Evolutionary conservation across 2,888 invertebrate genomes (phyloP).

Genomic region (Folsomia candida): DNA sequence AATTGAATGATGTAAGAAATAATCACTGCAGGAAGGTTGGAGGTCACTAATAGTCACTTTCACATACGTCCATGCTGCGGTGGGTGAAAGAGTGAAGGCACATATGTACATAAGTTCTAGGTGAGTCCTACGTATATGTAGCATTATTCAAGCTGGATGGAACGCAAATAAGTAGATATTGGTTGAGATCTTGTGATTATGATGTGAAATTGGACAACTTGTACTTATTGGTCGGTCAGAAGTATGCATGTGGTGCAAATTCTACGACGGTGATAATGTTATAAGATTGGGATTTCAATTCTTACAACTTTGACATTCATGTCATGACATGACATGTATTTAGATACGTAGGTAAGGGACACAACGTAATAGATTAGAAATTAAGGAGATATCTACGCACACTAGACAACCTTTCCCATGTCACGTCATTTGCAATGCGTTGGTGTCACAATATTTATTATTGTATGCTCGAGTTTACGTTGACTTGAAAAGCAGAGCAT

Average conservation of each 20-base stretch:
- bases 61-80: too few species aligned
- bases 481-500: constrained; percentile 3
- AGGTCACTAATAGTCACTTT: background rate
- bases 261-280: background rate
- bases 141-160: too few species aligned
- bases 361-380: background rate
- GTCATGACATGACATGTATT: background rate
- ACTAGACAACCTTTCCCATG: background rate
- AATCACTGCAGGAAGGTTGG: background rate
- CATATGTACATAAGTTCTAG: too few species aligned
- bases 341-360: background rate
- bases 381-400: too few species aligned
- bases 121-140: too few species aligned
- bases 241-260: background rate
- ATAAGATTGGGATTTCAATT: constrained; percentile 1
- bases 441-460: constrained; percentile 17
- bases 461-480: background rate
- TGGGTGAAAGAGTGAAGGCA: too few species aligned
- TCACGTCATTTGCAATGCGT: background rate
- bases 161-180: too few species aligned
- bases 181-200: too few species aligned
- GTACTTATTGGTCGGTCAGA: too few species aligned
- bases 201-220: too few species aligned
- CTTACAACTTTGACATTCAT: background rate
- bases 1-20: constrained; percentile 18